Base-by-base conservation (phyloP, 2,888 invertebrate species). In the Flexamia atlantica region DNA sequence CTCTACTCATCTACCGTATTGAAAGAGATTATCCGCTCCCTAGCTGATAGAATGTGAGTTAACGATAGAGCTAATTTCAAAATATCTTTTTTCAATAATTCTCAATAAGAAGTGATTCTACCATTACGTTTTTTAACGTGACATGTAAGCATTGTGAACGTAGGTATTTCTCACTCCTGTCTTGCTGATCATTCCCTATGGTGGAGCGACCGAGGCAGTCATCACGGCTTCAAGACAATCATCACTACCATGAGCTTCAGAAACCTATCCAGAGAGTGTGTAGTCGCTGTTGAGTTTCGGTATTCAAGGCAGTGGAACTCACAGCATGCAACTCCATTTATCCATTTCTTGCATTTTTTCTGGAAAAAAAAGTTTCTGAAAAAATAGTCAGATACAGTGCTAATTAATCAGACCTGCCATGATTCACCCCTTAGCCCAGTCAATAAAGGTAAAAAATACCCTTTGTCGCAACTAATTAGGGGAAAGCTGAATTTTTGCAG, bases 301-400 rank as follows among this genome's bases (percentile, higher is more conserved):
- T 90, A 90, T 87, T 97, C 96, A 87, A 97, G 91, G 90, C 97
- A 98, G 89, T 95, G 94, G 90, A 97, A 97, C 89, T 97, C 96
- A 90, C 97, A 97, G 91, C 97, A 97, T 85, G 95, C 92, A 89
- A 95, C 95, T 80, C 96, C 96, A 79, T 96, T 95, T 81, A 95
- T 93, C 90, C 96, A 97, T 89, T 95, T 95, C 90, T 95, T 95
- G 92, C 97, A 97, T 91, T 95, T 86, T 87, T 86, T 96, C 97
- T 97, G 92, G 85, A 88, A 88, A 88, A 85, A 23, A 36, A 17
- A 46, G 4, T 46, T 36, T 36, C 9, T 36, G 9, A 36, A 36
- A 4, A 36, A 9, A 36, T 36, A 36, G 5, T 7, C 9, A 36
- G 36, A 36, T 36, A 4, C 36, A n/a, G n/a, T n/a, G n/a, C n/a